These are phyloP conservation scores for Danionella cerebrum DNA, from an alignment of 2,113 vertebrate genomes.

Conservation along the genomic window DNA sequence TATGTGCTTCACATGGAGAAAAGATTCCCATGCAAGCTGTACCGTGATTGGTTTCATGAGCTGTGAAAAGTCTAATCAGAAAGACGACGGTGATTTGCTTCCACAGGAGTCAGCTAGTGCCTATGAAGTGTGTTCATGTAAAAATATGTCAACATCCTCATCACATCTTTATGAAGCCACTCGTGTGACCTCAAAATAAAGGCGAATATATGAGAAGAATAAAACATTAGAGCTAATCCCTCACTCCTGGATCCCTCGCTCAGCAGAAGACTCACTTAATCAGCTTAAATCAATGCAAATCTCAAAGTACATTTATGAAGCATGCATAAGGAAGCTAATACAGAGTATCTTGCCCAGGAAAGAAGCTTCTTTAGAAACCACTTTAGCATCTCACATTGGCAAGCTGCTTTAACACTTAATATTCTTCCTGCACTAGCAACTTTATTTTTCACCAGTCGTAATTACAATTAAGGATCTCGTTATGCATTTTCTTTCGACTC, in stretches of 20 bases:
- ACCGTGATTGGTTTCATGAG: not conserved
- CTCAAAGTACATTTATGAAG: too few species aligned
- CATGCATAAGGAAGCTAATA: too few species aligned
- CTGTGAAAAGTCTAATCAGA: not conserved
- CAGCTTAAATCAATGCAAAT: not conserved
- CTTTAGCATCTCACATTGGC: too few species aligned
- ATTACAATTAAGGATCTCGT: too few species aligned
- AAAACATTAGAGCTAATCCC: not conserved
- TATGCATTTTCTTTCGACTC: too few species aligned
- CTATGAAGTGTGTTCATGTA: not conserved
- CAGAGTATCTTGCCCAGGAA: too few species aligned
- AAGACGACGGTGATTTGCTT: not conserved
- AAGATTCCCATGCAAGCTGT: not conserved
- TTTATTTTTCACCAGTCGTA: too few species aligned
- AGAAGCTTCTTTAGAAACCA: too few species aligned
- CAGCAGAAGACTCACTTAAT: not conserved
- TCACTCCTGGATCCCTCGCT: not conserved
- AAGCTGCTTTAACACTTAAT: too few species aligned
- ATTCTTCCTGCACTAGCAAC: too few species aligned
- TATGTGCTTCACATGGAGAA: not conserved
- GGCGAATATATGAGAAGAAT: not conserved
- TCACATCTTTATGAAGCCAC: not conserved
- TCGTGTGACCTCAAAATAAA: not conserved
- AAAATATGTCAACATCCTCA: not conserved
- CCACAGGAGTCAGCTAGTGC: too few species aligned